A percentile compares a stretch with the other conserved stretches of the same genome.
Conservation (phyloP, 2,113 vertebrate species). For the Prolemur simus region DNA sequence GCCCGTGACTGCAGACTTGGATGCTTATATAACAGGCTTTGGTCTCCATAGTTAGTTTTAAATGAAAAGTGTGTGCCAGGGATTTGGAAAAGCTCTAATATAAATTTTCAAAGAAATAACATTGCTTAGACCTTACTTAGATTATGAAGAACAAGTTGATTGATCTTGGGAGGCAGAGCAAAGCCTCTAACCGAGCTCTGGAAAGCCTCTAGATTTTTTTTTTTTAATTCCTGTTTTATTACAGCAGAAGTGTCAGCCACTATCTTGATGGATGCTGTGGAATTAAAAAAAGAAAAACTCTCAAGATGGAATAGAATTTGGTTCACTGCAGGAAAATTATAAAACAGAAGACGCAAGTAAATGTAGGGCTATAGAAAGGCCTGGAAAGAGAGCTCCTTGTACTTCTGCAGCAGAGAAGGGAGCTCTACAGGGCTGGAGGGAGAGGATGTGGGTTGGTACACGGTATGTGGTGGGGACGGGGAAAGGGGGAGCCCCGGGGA, state of each 20-base stretch:
- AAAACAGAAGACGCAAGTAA: constrained; percentile 15
- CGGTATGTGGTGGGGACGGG: no score
- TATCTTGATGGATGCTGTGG: background rate
- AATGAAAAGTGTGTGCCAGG: background rate
- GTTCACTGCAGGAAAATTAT: constrained; percentile 6
- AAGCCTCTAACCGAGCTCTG: background rate
- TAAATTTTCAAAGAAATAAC: constrained; percentile 56
- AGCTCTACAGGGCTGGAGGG: no score
- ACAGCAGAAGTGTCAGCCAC: background rate
- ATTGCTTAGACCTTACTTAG: constrained; percentile 41
- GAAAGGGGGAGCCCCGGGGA: no score
- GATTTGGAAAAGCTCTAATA: constrained; percentile 39
- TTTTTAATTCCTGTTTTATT: constrained; percentile 57
- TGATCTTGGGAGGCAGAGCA: constrained; percentile 31
- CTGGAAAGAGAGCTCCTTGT: background rate
- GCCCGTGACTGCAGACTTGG: background rate
- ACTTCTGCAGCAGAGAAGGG: background rate
- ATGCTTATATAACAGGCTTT: constrained; percentile 7
- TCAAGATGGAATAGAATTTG: background rate
- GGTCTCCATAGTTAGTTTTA: constrained; percentile 34
- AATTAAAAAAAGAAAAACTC: background rate
- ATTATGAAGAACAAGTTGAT: background rate
- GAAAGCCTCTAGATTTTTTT: constrained; percentile 5
- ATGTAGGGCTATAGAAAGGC: background rate
- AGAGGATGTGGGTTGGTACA: background rate